phyloP scores from a whole-genome alignment of 2,113 vertebrate genomes.

The Leiothrix lutea region DNA sequence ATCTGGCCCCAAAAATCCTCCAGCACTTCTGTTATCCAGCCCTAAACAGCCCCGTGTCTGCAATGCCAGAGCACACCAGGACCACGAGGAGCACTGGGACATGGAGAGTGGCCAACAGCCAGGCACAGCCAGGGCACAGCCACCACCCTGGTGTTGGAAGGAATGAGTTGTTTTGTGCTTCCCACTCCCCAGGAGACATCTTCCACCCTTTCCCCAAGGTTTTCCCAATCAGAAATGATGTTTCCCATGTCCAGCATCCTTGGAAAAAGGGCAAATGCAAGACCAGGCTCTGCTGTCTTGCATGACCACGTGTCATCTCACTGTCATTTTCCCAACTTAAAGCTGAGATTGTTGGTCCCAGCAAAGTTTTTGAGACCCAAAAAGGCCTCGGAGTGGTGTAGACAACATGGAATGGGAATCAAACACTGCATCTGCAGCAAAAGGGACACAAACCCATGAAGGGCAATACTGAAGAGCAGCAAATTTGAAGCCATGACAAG shows the following conservation, averaged over 20 bases:
- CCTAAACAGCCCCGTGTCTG: rapidly evolving
- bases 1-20: not conserved
- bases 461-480: not conserved
- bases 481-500: not conserved
- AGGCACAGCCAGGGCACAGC: not conserved
- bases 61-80: not conserved
- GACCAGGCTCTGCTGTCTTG: not conserved
- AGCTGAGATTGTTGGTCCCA: not conserved
- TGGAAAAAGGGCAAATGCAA: not conserved
- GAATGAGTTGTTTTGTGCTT: not conserved
- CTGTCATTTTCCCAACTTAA: not conserved
- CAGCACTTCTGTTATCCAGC: not conserved
- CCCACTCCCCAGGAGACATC: not conserved
- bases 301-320: rapidly evolving
- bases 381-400: not conserved
- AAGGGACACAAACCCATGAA: not conserved
- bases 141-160: rapidly evolving
- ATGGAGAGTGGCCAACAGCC: rapidly evolving
- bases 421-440: not conserved
- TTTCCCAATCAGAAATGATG: not conserved
- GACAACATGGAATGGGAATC: not conserved
- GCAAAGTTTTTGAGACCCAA: not conserved
- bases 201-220: not conserved
- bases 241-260: not conserved
- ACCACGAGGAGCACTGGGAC: rapidly evolving